A percentile compares a stretch with the other conserved stretches of the same genome.
phyloP scores from a whole-genome alignment of 2,797 vertebrate species.

The Esox lucius region DNA sequence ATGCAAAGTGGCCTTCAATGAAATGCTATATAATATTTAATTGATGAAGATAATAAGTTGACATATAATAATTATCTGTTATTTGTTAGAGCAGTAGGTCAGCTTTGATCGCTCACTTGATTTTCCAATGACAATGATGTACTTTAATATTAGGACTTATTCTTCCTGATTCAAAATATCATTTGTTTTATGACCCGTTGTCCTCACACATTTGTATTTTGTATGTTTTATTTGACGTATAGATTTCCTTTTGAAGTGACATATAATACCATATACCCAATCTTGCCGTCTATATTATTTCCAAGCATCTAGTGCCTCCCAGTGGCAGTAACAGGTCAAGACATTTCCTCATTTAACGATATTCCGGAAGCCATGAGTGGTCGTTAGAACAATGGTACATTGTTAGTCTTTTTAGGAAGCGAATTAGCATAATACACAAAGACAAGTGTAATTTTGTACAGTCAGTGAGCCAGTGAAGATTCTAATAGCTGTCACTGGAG shows the following conservation, averaged over 20 bases:
- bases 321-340: background rate
- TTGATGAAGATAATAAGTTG: background rate
- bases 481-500: background rate
- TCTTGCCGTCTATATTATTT: background rate
- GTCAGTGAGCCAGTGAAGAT: background rate
- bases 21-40: background rate
- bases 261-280: background rate
- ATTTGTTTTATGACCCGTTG: background rate
- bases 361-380: background rate
- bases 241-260: slow-evolving; percentile 10
- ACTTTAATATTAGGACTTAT: background rate
- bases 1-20: slow-evolving; percentile 6
- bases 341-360: background rate
- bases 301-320: slow-evolving; percentile 24
- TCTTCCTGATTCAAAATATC: background rate
- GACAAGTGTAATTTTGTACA: slow-evolving; percentile 9
- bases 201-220: background rate
- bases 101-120: background rate
- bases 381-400: slow-evolving; percentile 17
- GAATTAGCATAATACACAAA: slow-evolving; percentile 6
- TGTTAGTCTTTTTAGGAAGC: slow-evolving; percentile 19
- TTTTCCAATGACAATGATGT: background rate
- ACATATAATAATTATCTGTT: background rate
- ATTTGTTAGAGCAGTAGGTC: background rate
- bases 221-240: slow-evolving; percentile 8